Evolutionary conservation across 2,797 vertebrate species (phyloP), one percentile per base, ranked within the genome.

Genomic region (Danio choprae): DNA sequence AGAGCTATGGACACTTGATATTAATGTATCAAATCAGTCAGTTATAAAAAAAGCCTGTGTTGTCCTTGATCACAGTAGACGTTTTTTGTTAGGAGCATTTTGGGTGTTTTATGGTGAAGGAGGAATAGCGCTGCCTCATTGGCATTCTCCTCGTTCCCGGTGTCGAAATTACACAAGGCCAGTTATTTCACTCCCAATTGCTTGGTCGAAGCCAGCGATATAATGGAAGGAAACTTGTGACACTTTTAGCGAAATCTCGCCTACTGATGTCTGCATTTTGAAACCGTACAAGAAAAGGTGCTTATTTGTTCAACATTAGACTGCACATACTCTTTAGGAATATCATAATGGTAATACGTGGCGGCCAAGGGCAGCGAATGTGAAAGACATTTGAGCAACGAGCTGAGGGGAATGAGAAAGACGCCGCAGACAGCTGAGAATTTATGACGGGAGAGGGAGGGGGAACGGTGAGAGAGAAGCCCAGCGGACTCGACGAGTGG

Each of bases 371-470:
- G 68, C 62, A 72, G 41, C 15, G n/a, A 71, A 50, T 36, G 5
- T 59, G 71, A 83, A 44, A 77, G 79, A 60, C 40, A 10, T 77
- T 81, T 79, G 18, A 75, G 56, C 38, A 74, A 13, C 7, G 13
- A 74, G 41, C 29, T 68, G 64, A 79, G 56, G n/a, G 53, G 22
- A 83, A 46, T 55, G 71, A 69, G 63, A 81, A 68, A 41, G 56
- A 80, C 65, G 69, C 67, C 11, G 7, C n/a, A 51, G 46, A 80
- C 73, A 64, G 64, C 63, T 55, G 46, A 67, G 58, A 40, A 71
- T 83, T 77, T 83, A 85, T 16, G 68, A 80, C 69, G 43, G 13
- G 77, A 63, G 64, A 64, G 71, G 38, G 43, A 71, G 64, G 7
- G 40, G 43, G 41, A 58, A 22, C 46, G 4, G 62, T 3, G 9